Base-by-base conservation (phyloP, 1,140 invertebrate species). In the Zophobas morio region DNA sequence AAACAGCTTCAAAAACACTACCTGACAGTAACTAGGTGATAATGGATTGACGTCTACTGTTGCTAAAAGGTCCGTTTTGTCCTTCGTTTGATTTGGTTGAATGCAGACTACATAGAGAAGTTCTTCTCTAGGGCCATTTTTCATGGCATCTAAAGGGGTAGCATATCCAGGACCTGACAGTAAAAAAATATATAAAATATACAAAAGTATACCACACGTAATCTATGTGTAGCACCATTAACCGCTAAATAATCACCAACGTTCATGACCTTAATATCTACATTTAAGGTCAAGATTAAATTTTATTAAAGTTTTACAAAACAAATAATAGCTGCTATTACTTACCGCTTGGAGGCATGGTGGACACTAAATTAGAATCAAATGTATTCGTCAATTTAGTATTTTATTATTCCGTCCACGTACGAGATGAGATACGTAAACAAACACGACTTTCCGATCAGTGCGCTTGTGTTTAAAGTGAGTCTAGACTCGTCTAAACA, bases 21-120 rank as follows among this genome's bases (percentile, higher is more conserved):
- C 96, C 91, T 98, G 90, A 74, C 90, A 91, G 86, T 95, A 99
- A n/a, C 92, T 95, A 1, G 92, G 85, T 54, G 96, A 98, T 0
- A 90, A 81, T 0, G 96, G 96, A 87, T 99, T 93, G 1, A 99
- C 93, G 84, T 99, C 96, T 0, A 99, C 91, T 0, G 96, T 98
- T 4, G 94, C 92, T 20, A 99, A 88, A 82, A 97, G 96, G 87
- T 99, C 98, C 0, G 94, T 90, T 84, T 94, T 93, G 0, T 83
- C 84, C 53, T 87, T 85, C 0, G 87, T 87, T 37, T 89, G 83
- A 81, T 94, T 89, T 0, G 94, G 94, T 79, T 94, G 92, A 36
- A 97, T 91, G 82, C 96, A 96, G n/a, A 94, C 89, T 0, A 96
- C 91, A 84, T 98, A 99, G 0, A 98, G 83, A 6, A 99, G 86